A percentile compares a stretch with the other conserved stretches of the same genome.
These are phyloP conservation scores for Stigmatopora nigra DNA, from an alignment of 2,113 vertebrate genomes.

Conservation along the genomic window DNA sequence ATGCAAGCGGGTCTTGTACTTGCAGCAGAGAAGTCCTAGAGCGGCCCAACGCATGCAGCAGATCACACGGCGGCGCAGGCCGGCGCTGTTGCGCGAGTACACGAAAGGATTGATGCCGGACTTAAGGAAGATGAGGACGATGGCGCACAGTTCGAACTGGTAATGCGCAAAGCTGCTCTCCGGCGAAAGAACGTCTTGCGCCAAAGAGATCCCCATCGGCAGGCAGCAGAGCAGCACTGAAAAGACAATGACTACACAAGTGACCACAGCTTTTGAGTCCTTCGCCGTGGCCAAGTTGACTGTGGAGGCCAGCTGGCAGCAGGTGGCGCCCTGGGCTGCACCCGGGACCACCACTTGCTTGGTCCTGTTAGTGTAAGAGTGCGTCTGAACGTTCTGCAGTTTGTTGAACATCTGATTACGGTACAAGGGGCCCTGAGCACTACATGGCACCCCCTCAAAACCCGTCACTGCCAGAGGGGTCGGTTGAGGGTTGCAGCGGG, in stretches of 20 bases:
- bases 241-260: constrained; percentile 84
- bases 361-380: constrained; percentile 65
- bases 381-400: constrained; percentile 73
- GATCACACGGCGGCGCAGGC: constrained; percentile 81
- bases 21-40: constrained; percentile 82
- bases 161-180: constrained; percentile 79
- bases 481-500: constrained; percentile 65
- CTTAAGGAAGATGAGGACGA: constrained; percentile 91
- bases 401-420: constrained; percentile 83
- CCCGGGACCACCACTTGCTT: constrained; percentile 58
- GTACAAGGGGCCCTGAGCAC: constrained; percentile 76
- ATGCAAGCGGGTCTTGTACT: constrained; percentile 85
- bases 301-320: constrained; percentile 78
- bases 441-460: constrained; percentile 64
- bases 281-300: constrained; percentile 83
- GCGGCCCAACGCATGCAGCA: constrained; percentile 79
- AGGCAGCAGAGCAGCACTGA: constrained; percentile 89
- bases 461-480: constrained; percentile 71
- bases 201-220: constrained; percentile 83
- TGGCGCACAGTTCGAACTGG: constrained; percentile 91
- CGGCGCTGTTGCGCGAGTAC: constrained; percentile 90
- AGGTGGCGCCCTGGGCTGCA: constrained; percentile 64
- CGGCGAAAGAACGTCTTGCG: constrained; percentile 77
- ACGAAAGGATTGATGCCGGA: constrained; percentile 96
- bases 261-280: constrained; percentile 87